Base-by-base conservation (phyloP, 2,797 vertebrate genomes). In the Ispidina lecontei region DNA sequence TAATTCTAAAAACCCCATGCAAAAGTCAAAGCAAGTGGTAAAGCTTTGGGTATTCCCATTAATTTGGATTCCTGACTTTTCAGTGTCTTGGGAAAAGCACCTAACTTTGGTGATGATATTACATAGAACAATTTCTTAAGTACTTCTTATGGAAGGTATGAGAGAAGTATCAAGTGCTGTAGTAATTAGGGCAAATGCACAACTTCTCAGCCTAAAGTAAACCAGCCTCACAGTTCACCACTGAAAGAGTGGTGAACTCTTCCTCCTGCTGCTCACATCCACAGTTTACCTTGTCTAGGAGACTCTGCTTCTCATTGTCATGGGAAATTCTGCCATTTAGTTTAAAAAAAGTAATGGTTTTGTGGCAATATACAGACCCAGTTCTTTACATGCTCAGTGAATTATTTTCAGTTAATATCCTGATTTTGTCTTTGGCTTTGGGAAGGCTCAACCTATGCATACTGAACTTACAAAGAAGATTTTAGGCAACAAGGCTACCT, bases 401-500 rank as follows among this genome's bases (percentile, higher is more conserved):
- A 31, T 25, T n/a, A 2, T 35, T 68, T 43, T 44, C 31, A 37
- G 71, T 26, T 77, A 67, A 82, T 44, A 1, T 39, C 44, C 39
- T 56, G 17, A 51, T 91, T 5, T 2, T 67, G 72, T 68, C 44
- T 70, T n/a, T 70, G 63, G 33, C 56, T 95, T 92, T 88, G 72
- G n/a, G 72, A 96, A 99, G 99, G 98, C 99, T 82, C 99, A 99
- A 87, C 98, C 99, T 74, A 98, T 99, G 97, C 98, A 96, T 60
- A 84, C 91, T 31, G 99, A 99, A 22, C 97, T 99, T n/a, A 98
- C 99, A 47, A 98, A 98, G 97, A 99, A 99, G 97, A 98, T 98
- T 87, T 96, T 99, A 68, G 99, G 99, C 35, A 99, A 99, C 97
- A 99, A 99, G 97, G 99, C 99, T 46, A 98, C 98, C 72, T 99